Evolutionary conservation across 1,140 invertebrate species (phyloP).

Genomic region (Octopus sinensis): DNA sequence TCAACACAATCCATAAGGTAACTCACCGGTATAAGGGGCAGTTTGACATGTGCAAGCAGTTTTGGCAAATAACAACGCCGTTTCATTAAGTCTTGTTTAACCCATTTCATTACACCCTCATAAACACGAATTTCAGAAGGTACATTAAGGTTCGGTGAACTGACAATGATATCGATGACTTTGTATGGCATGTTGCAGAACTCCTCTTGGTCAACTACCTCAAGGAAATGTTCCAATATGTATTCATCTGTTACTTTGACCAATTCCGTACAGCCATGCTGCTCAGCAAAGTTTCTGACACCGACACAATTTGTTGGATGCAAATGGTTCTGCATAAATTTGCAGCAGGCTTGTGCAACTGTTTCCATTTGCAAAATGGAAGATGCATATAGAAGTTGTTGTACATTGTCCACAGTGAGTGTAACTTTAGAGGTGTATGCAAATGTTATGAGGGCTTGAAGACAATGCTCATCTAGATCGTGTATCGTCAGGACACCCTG

Average conservation of each 20-base stretch:
- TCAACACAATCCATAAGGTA: conserved; percentile 53
- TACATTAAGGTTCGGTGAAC: conserved; percentile 49
- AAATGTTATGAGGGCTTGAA: conserved; percentile 51
- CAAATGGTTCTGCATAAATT: conserved; percentile 55
- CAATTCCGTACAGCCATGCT: conserved; percentile 50
- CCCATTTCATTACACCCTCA: conserved; percentile 53
- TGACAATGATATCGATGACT: conserved; percentile 38
- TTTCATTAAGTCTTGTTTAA: conserved; percentile 39
- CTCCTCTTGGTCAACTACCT: conserved; percentile 48
- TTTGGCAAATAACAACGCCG: conserved; percentile 39
- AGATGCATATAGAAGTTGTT: conserved; percentile 52
- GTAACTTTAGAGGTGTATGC: conserved; percentile 51
- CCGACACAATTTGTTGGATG: conserved; percentile 55
- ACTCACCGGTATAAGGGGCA: conserved; percentile 48
- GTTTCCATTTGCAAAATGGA: conserved; percentile 55
- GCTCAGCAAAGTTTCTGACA: conserved; percentile 53
- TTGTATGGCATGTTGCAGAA: conserved; percentile 43
- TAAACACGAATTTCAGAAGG: conserved; percentile 50
- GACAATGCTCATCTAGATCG: conserved; percentile 52
- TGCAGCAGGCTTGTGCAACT: conserved; percentile 51
- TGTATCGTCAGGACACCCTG: conserved; percentile 45
- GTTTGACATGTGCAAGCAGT: conserved; percentile 50
- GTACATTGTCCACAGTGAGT: conserved; percentile 53
- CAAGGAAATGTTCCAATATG: conserved; percentile 51
- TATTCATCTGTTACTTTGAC: conserved; percentile 51